Percentiles rank a stretch among this genome's conserved stretches.
Conservation (phyloP, 2,113 vertebrate species). For the Chionomys nivalis region DNA sequence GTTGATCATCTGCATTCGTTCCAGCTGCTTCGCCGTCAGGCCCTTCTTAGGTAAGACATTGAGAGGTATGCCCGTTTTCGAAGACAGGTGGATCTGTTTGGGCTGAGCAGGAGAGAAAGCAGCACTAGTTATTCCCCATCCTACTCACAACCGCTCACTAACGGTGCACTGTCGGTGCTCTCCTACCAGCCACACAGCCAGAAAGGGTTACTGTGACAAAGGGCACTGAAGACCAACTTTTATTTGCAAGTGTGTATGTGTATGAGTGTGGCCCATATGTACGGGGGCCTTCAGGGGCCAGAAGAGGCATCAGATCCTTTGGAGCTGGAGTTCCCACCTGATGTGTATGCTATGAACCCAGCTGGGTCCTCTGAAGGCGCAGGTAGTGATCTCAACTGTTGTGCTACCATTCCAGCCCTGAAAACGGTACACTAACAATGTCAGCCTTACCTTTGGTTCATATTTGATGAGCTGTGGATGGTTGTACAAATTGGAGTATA, state of each 20-base stretch:
- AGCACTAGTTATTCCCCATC: background rate
- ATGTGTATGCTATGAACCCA: background rate
- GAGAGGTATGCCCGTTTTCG: slow-evolving; percentile 94
- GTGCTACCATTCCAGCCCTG: background rate
- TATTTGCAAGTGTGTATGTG: background rate
- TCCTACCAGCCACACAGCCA: background rate
- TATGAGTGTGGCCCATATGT: background rate
- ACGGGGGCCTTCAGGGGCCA: background rate
- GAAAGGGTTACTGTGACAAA: background rate
- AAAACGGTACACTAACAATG: background rate
- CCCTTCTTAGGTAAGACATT: slow-evolving; percentile 89
- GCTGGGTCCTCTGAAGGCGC: background rate
- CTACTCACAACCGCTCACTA: background rate
- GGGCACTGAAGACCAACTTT: background rate
- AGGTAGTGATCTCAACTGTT: background rate
- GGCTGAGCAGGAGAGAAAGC: slow-evolving; percentile 82
- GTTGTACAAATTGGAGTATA: slow-evolving; percentile 98
- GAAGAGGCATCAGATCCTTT: background rate
- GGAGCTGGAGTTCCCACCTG: background rate
- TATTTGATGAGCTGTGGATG: slow-evolving; percentile 95
- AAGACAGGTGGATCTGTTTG: slow-evolving; percentile 91
- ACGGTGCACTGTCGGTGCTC: background rate
- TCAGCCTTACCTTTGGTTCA: slow-evolving; percentile 90
- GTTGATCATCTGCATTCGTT: slow-evolving; percentile 93
- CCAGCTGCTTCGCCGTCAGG: slow-evolving; percentile 90